Evolutionary conservation across 2,113 vertebrate species (phyloP).

Genomic region (human): GRCh38 chr13:105757501-105758000

Average conservation of each 20-base stretch:
- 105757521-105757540: neutral
- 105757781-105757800: neutral
- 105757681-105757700: neutral
- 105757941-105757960: neutral
- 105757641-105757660: rapidly evolving
- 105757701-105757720: neutral
- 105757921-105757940: neutral
- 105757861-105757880: neutral
- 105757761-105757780: neutral
- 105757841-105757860: neutral
- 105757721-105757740: neutral
- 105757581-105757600: neutral
- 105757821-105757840: neutral
- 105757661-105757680: neutral
- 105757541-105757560: neutral
- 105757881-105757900: neutral
- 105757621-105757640: neutral
- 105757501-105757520: neutral
- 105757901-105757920: neutral
- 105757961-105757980: no score
- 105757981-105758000: neutral
- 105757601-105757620: neutral
- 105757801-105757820: no score
- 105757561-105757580: neutral
- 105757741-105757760: neutral